Evolutionary conservation across 2,797 vertebrate genomes (phyloP).

Genomic region (Hippocampus kuda): DNA sequence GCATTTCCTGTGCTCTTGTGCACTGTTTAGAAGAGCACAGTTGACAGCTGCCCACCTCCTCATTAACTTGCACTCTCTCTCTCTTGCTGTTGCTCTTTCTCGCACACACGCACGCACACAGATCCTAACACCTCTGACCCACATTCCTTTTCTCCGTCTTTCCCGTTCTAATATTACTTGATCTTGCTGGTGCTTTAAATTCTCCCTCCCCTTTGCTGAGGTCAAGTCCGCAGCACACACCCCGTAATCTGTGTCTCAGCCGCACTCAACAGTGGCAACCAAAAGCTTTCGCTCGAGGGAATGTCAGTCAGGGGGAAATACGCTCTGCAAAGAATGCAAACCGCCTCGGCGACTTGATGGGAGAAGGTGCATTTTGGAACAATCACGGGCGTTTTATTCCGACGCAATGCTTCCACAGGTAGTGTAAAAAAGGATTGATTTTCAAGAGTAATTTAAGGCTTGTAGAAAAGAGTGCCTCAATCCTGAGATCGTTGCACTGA

Average conservation of each 20-base stretch:
- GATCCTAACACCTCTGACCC: conserved; percentile 6
- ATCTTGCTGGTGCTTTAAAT: conserved; percentile 20
- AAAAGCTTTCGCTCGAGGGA: neutral
- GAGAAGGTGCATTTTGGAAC: conserved; percentile 8
- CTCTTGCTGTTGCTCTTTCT: neutral
- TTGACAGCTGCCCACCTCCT: conserved; percentile 49
- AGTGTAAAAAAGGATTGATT: conserved; percentile 19
- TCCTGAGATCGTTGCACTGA: neutral
- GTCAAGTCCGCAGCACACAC: conserved; percentile 4
- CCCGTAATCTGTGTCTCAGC: conserved; percentile 8
- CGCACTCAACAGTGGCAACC: neutral
- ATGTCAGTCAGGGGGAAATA: conserved; percentile 2
- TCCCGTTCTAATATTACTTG: conserved; percentile 34
- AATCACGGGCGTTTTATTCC: conserved; percentile 15
- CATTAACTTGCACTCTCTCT: conserved; percentile 26
- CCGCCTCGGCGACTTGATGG: neutral
- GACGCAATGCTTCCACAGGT: conserved; percentile 60
- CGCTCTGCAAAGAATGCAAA: neutral
- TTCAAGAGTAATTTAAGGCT: neutral
- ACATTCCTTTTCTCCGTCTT: conserved; percentile 10
- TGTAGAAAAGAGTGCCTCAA: no score
- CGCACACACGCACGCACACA: neutral
- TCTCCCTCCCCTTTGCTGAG: conserved; percentile 4
- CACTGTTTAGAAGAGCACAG: conserved; percentile 16
- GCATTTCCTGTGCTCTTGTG: conserved; percentile 18